phyloP scores from a whole-genome alignment of 2,888 invertebrate species.

The Caenorhabditis auriculariae region DNA sequence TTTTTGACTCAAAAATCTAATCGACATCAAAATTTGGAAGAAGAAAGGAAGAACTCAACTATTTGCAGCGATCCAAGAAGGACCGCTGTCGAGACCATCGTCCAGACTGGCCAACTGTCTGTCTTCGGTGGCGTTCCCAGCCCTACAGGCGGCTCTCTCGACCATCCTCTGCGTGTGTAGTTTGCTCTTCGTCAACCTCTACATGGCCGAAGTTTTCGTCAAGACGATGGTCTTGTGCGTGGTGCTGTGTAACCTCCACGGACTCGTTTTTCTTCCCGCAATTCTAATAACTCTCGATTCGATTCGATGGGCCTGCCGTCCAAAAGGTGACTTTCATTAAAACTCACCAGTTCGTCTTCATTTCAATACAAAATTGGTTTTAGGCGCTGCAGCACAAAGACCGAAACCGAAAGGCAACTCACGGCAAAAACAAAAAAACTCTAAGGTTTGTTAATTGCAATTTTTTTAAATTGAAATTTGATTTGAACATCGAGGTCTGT shows the following conservation, averaged over 20 bases:
- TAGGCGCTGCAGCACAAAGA: constrained; percentile 37
- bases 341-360: not conserved
- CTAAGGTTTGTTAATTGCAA: constrained; percentile 6
- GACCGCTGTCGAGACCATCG: constrained; percentile 38
- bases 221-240: constrained; percentile 60
- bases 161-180: constrained; percentile 57
- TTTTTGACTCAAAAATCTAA: too few species aligned
- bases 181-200: constrained; percentile 54
- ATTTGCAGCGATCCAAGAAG: constrained; percentile 39
- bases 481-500: not conserved
- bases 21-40: too few species aligned
- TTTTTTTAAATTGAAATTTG: not conserved
- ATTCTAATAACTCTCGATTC: constrained; percentile 44
- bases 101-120: constrained; percentile 44
- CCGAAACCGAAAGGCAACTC: constrained; percentile 25
- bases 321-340: constrained; percentile 14
- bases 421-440: constrained; percentile 22
- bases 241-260: constrained; percentile 58
- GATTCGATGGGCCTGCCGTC: constrained; percentile 41
- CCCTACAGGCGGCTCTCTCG: constrained; percentile 47
- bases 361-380: not conserved
- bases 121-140: constrained; percentile 49
- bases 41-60: too few species aligned
- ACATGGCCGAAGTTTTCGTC: constrained; percentile 59
- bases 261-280: constrained; percentile 57